Percentiles rank a stretch among this genome's conserved stretches.
Conservation (phyloP, 2,888 invertebrate species). For the Sarcophaga carnaria region DNA sequence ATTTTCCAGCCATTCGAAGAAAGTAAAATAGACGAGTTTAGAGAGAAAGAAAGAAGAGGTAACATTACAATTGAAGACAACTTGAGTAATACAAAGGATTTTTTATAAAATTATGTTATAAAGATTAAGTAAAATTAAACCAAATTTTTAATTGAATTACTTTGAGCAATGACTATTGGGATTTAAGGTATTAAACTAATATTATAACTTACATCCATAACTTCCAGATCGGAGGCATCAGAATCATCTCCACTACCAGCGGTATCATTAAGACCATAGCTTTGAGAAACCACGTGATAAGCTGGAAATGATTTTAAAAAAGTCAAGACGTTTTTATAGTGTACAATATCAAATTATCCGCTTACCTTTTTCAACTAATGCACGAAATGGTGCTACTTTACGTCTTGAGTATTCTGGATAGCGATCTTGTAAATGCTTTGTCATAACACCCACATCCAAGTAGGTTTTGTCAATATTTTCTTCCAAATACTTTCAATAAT, state of each 20-base stretch:
- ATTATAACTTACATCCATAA: constrained; percentile 76
- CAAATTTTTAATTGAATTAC: background rate
- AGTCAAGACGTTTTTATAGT: background rate
- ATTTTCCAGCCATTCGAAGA: no score
- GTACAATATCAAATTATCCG: background rate
- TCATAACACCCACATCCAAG: constrained; percentile 92
- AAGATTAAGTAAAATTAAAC: no score
- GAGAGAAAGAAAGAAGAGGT: no score
- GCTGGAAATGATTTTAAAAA: constrained; percentile 80
- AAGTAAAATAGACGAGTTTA: no score
- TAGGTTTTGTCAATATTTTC: constrained; percentile 91
- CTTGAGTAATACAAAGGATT: no score
- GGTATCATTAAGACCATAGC: constrained; percentile 85
- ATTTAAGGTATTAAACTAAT: background rate
- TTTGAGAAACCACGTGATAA: constrained; percentile 88
- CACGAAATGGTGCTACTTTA: constrained; percentile 90
- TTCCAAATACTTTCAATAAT: constrained; percentile 84
- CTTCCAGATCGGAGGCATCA: constrained; percentile 82
- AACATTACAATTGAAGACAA: no score
- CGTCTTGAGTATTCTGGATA: constrained; percentile 91
- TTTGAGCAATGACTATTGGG: background rate
- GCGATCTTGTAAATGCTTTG: constrained; percentile 88
- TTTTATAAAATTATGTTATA: no score
- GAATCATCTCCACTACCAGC: constrained; percentile 82
- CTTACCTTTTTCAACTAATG: constrained; percentile 86